Evolutionary conservation across 1,140 invertebrate species (phyloP).

Genomic region (Neodiprion lecontei): DNA sequence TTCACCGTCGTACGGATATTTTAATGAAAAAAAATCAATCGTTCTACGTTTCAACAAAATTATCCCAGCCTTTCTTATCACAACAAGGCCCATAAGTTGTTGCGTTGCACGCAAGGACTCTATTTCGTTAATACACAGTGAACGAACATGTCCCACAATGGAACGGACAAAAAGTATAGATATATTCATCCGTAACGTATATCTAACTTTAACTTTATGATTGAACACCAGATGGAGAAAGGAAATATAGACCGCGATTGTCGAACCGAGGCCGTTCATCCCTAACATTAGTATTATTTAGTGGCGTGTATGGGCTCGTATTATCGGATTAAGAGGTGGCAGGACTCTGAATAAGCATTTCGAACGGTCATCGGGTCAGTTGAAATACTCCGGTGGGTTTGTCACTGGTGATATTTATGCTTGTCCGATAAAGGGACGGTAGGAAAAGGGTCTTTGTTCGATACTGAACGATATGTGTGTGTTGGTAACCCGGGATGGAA

Average conservation of each 20-base stretch:
- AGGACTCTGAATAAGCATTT: background rate
- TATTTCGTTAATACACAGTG: background rate
- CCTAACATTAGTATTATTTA: background rate
- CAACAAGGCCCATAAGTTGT: too few relatives aligned
- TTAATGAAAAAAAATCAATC: too few relatives aligned
- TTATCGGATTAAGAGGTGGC: background rate
- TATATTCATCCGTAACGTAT: background rate
- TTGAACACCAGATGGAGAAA: too few relatives aligned
- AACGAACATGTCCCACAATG: too few relatives aligned
- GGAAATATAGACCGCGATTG: background rate
- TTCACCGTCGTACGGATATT: too few relatives aligned
- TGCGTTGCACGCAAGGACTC: too few relatives aligned
- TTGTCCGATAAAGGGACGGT: background rate
- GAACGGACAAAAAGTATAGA: too few relatives aligned
- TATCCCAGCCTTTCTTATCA: too few relatives aligned
- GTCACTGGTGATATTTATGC: background rate
- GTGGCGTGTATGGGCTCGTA: background rate
- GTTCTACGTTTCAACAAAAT: too few relatives aligned
- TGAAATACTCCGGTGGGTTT: background rate
- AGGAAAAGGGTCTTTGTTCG: background rate
- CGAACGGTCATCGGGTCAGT: background rate
- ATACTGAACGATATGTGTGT: background rate
- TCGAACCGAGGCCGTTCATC: background rate
- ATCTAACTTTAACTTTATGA: background rate
- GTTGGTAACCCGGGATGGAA: too few relatives aligned